Percentiles rank a stretch among this genome's conserved stretches.
Conservation (phyloP, 2,113 vertebrate species). For the Zosterops japonicus region DNA sequence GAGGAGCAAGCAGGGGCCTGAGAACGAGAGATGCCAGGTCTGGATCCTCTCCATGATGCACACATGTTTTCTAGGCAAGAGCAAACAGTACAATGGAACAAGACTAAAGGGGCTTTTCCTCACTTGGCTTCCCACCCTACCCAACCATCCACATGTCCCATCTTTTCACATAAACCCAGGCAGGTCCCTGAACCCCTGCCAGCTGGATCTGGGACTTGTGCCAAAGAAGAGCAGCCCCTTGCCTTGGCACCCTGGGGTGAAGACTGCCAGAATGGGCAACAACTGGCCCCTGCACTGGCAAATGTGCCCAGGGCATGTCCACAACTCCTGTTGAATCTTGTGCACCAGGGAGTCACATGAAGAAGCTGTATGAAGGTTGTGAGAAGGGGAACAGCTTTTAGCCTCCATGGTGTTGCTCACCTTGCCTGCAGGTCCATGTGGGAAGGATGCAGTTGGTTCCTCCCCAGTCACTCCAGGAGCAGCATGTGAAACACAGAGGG, state of each 20-base stretch:
- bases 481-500: neutral
- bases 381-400: neutral
- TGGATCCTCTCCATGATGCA: neutral
- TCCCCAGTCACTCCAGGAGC: neutral
- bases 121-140: neutral
- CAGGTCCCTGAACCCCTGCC: neutral
- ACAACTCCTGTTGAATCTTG: neutral
- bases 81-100: neutral
- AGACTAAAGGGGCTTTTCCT: neutral
- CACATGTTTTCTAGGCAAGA: neutral
- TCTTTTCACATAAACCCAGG: neutral
- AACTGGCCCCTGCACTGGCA: neutral
- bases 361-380: neutral
- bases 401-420: fast-evolving
- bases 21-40: neutral
- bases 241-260: neutral
- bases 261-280: neutral
- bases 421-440: fast-evolving
- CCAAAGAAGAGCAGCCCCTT: neutral
- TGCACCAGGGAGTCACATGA: fast-evolving
- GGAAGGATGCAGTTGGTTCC: fast-evolving
- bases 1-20: neutral
- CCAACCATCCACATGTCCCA: neutral
- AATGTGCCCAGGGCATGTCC: neutral
- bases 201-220: neutral